A percentile compares a stretch with the other conserved stretches of the same genome.
Evolutionary conservation across 2,888 invertebrate species (phyloP).

Genomic region (Entomobrya proxima): DNA sequence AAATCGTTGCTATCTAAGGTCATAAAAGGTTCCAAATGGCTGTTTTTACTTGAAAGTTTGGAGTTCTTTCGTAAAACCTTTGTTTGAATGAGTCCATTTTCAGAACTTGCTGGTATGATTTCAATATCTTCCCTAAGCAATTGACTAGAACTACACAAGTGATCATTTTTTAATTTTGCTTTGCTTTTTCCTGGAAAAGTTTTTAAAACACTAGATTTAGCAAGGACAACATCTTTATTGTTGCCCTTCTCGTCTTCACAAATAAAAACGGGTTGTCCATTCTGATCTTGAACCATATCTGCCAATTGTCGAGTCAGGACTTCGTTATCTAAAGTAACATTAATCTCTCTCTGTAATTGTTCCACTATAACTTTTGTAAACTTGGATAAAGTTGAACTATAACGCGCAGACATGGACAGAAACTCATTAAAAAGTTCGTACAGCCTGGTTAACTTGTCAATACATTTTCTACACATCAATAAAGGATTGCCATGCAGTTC

Average conservation of each 20-base stretch:
- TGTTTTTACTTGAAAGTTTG: not conserved
- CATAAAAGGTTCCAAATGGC: not conserved
- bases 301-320: not conserved
- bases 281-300: not conserved
- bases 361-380: not conserved
- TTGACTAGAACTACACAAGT: no score
- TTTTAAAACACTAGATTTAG: no score
- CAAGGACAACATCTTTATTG: not conserved
- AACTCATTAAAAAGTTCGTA: slow-evolving; percentile 59
- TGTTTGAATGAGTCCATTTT: not conserved
- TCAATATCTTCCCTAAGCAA: not conserved
- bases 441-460: slow-evolving; percentile 20
- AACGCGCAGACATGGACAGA: slow-evolving; percentile 28
- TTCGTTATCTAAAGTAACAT: not conserved
- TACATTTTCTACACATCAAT: slow-evolving; percentile 49
- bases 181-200: no score
- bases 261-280: not conserved
- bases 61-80: not conserved
- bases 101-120: not conserved
- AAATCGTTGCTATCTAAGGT: not conserved
- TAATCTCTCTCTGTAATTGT: not conserved
- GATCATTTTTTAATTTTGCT: no score
- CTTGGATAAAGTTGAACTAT: slow-evolving; percentile 41
- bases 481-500: not conserved
- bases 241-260: not conserved